Conservation (phyloP, 2,888 invertebrate genomes). For the Sympetrum striolatum region DNA sequence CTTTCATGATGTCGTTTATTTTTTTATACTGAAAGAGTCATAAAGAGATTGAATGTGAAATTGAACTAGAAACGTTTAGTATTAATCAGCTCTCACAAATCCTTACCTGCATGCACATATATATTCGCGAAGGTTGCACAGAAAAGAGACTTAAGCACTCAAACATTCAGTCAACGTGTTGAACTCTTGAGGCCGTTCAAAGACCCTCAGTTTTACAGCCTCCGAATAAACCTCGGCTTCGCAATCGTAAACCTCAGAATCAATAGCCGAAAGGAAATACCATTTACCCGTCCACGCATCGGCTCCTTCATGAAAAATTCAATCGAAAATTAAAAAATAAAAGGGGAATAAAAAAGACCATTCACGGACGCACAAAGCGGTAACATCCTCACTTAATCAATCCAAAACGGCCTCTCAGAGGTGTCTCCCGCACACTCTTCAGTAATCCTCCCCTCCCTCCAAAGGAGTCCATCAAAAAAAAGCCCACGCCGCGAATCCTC, state of each 20-base stretch:
- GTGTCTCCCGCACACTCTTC: not conserved
- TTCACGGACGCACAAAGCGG: not conserved
- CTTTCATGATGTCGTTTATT: too few relatives aligned
- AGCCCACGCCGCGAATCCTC: not conserved
- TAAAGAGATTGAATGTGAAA: too few relatives aligned
- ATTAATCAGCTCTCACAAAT: too few relatives aligned
- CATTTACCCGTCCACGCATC: not conserved
- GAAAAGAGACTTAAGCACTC: too few relatives aligned
- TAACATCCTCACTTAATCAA: conserved; percentile 5
- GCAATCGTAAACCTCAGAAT: not conserved
- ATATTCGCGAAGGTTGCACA: too few relatives aligned
- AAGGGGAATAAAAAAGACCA: not conserved
- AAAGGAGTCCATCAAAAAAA: not conserved
- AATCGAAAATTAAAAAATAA: not conserved
- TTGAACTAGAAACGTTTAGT: too few relatives aligned
- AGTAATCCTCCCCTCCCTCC: not conserved
- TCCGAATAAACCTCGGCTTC: too few relatives aligned
- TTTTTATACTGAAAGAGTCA: too few relatives aligned
- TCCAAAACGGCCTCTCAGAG: not conserved
- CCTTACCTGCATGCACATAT: too few relatives aligned
- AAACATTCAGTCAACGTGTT: too few relatives aligned
- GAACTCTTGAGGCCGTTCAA: too few relatives aligned
- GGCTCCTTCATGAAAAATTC: conserved; percentile 30
- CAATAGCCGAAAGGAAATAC: not conserved
- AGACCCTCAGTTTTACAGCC: too few relatives aligned